These are phyloP conservation scores for Drosophila trapezifrons DNA, from an alignment of 1,140 invertebrate genomes.

Conservation along the genomic window DNA sequence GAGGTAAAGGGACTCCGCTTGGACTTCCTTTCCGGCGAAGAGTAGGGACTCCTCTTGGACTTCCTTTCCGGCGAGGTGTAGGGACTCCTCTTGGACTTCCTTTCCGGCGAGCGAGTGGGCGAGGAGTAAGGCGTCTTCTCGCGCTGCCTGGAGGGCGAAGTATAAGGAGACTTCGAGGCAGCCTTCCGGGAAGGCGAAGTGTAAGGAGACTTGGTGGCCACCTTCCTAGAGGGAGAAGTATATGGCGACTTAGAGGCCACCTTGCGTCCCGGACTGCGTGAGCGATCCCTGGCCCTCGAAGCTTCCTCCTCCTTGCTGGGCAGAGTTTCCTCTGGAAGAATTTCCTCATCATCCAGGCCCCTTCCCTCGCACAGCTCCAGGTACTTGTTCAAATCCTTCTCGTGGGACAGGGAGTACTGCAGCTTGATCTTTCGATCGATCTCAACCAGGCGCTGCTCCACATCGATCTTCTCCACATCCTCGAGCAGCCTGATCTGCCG, in stretches of 20 bases:
- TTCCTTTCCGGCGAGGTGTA: constrained; percentile 57
- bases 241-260: constrained; percentile 53
- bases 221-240: constrained; percentile 59
- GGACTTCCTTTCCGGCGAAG: constrained; percentile 46
- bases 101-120: constrained; percentile 39
- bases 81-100: constrained; percentile 33
- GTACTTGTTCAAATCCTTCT: constrained; percentile 78
- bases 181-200: constrained; percentile 57
- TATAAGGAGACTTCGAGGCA: constrained; percentile 54
- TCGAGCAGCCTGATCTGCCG: constrained; percentile 77
- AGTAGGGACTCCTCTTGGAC: constrained; percentile 44
- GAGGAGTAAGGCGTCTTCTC: constrained; percentile 60
- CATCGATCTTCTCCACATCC: constrained; percentile 81
- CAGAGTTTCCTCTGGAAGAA: background rate
- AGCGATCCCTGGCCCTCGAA: constrained; percentile 27
- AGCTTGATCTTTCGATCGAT: constrained; percentile 80
- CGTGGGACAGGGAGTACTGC: constrained; percentile 77
- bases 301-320: constrained; percentile 4
- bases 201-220: constrained; percentile 50
- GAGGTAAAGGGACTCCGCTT: constrained; percentile 58
- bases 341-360: constrained; percentile 63
- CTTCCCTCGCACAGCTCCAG: constrained; percentile 76
- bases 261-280: constrained; percentile 62
- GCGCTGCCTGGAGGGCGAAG: constrained; percentile 46
- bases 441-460: constrained; percentile 71